These are phyloP conservation scores for Anagyrus pseudococci DNA, from an alignment of 2,888 invertebrate genomes.

Conservation along the genomic window DNA sequence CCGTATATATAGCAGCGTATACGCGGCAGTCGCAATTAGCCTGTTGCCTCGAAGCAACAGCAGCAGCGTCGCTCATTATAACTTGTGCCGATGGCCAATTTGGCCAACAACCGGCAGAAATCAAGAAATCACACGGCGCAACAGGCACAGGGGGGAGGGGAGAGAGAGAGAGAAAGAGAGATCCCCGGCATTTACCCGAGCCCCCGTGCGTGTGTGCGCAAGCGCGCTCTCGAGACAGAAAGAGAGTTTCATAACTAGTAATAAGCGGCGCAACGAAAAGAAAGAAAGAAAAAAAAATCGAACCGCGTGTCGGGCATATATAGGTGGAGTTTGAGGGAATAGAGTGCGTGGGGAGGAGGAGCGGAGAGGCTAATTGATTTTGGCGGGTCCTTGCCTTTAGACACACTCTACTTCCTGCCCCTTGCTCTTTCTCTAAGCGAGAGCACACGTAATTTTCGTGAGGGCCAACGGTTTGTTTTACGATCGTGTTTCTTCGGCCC, in stretches of 20 bases:
- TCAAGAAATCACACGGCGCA: too few species aligned
- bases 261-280: constrained; percentile 50
- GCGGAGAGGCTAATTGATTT: constrained; percentile 51
- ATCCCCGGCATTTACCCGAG: neutral
- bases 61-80: neutral
- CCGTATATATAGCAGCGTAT: too few species aligned
- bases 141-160: too few species aligned
- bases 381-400: constrained; percentile 52
- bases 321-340: constrained; percentile 35
- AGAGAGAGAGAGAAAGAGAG: neutral
- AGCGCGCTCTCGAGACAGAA: constrained; percentile 32
- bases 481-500: constrained; percentile 42
- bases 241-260: constrained; percentile 57
- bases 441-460: constrained; percentile 38
- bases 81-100: too few species aligned
- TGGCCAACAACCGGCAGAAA: too few species aligned
- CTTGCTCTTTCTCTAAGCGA: constrained; percentile 1
- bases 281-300: constrained; percentile 43
- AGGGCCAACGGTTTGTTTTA: constrained; percentile 45
- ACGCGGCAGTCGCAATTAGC: too few species aligned
- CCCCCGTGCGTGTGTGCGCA: constrained; percentile 1
- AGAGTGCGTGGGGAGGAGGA: constrained; percentile 8
- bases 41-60: too few species aligned
- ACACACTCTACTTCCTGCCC: constrained; percentile 55
- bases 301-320: constrained; percentile 21